Conservation (phyloP, 2,888 invertebrate species). For the Torymus tubicola region DNA sequence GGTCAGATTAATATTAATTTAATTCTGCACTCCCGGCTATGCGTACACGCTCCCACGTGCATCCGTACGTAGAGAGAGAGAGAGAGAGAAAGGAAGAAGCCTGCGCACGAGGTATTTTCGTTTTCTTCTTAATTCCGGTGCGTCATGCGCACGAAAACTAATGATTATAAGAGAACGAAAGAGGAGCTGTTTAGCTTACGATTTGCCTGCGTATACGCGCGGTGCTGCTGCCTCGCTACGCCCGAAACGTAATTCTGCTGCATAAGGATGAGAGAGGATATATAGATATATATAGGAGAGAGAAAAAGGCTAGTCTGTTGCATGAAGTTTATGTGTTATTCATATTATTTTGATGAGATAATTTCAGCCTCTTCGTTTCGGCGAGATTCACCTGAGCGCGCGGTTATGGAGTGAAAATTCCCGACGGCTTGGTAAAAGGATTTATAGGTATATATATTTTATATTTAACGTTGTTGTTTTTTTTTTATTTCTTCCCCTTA, state of each 20-base stretch:
- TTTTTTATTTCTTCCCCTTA: too few species aligned
- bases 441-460: too few species aligned
- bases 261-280: background rate
- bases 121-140: background rate
- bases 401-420: background rate
- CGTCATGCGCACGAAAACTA: conserved; percentile 62
- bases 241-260: conserved; percentile 13
- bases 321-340: conserved; percentile 42
- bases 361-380: conserved; percentile 13
- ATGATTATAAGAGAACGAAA: conserved; percentile 66
- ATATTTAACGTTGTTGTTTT: too few species aligned
- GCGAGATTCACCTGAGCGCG: too few species aligned
- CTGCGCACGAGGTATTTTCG: background rate
- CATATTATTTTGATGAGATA: conserved; percentile 51
- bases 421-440: background rate
- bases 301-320: conserved; percentile 24
- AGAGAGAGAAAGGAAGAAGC: background rate
- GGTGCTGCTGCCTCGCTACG: background rate
- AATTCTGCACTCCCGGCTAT: conserved; percentile 73
- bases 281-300: background rate
- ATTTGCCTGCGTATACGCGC: too few species aligned
- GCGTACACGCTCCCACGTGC: background rate
- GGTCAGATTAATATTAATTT: conserved; percentile 68
- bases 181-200: conserved; percentile 18
- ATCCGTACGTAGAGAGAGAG: background rate